Conservation (phyloP, 2,797 vertebrate species). For the Gymnoscopelus braueri region DNA sequence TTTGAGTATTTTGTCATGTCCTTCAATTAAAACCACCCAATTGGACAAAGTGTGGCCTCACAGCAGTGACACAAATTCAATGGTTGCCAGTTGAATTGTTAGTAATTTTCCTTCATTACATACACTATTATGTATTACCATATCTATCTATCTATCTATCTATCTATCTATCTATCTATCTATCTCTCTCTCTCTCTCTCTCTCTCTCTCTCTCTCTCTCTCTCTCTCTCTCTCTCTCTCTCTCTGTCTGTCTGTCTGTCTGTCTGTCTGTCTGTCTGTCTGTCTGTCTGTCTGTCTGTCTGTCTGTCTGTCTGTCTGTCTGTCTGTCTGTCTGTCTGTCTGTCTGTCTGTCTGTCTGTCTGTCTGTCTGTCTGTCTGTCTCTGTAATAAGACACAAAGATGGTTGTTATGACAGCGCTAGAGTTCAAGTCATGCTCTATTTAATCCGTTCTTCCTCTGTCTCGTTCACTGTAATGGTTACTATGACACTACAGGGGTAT, state of each 20-base stretch:
- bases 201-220: slow-evolving; percentile 3
- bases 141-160: not conserved
- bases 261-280: not conserved
- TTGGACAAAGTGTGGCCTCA: slow-evolving; percentile 15
- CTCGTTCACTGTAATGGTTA: slow-evolving; percentile 65
- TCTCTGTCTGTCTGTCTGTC: not conserved
- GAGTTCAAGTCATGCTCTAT: slow-evolving; percentile 5
- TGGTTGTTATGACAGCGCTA: too few relatives aligned
- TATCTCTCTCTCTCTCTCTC: not conserved
- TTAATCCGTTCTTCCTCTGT: not conserved
- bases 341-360: not conserved
- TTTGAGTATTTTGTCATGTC: slow-evolving; percentile 3
- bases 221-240: too few relatives aligned
- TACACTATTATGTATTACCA: slow-evolving; percentile 31
- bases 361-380: not conserved
- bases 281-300: not conserved
- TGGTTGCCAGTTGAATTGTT: slow-evolving; percentile 48
- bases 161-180: not conserved
- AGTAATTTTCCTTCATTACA: slow-evolving; percentile 25
- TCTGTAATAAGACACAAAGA: not conserved
- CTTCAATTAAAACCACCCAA: not conserved
- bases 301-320: not conserved
- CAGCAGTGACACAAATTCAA: slow-evolving; percentile 10
- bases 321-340: slow-evolving; percentile 3
- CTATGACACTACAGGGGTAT: slow-evolving; percentile 76